A percentile compares a stretch with the other conserved stretches of the same genome.
Evolutionary conservation across 1,140 invertebrate species (phyloP).

Genomic region (Macrostomum lignano): DNA sequence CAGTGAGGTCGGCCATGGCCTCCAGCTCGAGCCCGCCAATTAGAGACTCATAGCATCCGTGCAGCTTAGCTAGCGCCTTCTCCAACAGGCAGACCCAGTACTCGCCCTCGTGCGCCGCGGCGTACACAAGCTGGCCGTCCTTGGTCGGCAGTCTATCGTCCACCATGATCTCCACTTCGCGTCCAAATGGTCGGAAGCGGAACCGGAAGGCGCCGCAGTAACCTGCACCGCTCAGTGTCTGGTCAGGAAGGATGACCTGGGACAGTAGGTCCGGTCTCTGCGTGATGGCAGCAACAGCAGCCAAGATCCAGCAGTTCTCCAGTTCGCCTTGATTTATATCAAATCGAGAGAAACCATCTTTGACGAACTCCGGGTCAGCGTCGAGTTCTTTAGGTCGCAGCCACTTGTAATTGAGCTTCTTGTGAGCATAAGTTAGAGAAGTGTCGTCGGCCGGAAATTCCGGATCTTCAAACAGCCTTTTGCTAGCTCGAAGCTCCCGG

Average conservation of each 20-base stretch:
- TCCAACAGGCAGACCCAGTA: conserved; percentile 19
- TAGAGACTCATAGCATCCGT: conserved; percentile 8
- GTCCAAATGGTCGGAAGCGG: conserved; percentile 45
- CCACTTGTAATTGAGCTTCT: too few species aligned
- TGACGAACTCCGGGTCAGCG: too few species aligned
- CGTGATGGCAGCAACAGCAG: conserved; percentile 24
- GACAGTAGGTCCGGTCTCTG: too few species aligned
- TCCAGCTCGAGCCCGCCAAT: conserved; percentile 1
- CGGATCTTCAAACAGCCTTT: conserved; percentile 41
- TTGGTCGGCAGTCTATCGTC: conserved; percentile 43
- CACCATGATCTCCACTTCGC: conserved; percentile 44
- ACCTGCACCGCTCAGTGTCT: too few species aligned
- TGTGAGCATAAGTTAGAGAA: too few species aligned
- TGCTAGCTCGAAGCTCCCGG: too few species aligned
- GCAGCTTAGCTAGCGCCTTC: conserved; percentile 23
- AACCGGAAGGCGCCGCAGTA: conserved; percentile 32
- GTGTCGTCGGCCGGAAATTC: too few species aligned
- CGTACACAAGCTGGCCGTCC: conserved; percentile 37
- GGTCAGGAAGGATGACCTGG: too few species aligned
- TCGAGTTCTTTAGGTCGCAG: too few species aligned
- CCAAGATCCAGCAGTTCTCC: conserved; percentile 9
- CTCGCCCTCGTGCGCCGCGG: conserved; percentile 34
- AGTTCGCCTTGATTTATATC: conserved; percentile 35
- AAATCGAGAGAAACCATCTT: too few species aligned
- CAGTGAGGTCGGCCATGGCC: conserved; percentile 8